Base-by-base conservation (phyloP, 2,888 invertebrate species). In the Lomographa bimaculata region DNA sequence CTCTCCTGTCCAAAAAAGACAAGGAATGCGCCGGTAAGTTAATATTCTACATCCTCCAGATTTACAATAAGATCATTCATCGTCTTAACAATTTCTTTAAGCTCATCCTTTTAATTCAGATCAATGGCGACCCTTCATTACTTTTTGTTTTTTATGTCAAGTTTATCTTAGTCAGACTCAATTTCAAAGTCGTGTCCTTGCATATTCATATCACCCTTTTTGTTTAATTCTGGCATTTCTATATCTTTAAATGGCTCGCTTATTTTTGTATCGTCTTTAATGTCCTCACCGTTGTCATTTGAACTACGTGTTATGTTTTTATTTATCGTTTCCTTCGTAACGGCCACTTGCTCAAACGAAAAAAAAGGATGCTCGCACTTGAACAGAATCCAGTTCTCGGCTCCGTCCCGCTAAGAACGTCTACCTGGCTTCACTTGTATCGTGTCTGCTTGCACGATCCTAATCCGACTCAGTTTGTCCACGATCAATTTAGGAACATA, bases 1-100 rank as follows among this genome's bases (percentile, higher is more conserved):
- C 92, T 33, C 89, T 93, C 52, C 91, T 92, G 61, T 92, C 91
- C 56, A 91, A 91, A 56, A 89, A 77, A 71, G 69, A 82, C 57
- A 76, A 73, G 64, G 77, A 86, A 59, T 81, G 81, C 60, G 63
- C 58, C 59, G 86, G 86, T 87, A 60, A 83, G 86, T 78, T 28
- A 43, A 34, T 30, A 21, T 16, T 38, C 14, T 17, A 25, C 17
- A 9, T 19, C 25, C 19, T 33, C 17, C 11, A 17, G 16, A 10
- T 28, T 16, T 5, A 45, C 18, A 30, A 35, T 30, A 11, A 32
- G 5, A 16, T 36, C 27, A 17, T 24, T 32, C 28, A 28, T 30
- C 16, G 27, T 11, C 36, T 27, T 12, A 38, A 30, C 17, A 18
- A 38, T 21, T 24, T 21, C 17, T 44, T 39, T 30, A 11, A 35